Evolutionary conservation across 2,888 invertebrate genomes (phyloP), one percentile per base, ranked within the genome.

Genomic region (Tetragonula carbonaria): DNA sequence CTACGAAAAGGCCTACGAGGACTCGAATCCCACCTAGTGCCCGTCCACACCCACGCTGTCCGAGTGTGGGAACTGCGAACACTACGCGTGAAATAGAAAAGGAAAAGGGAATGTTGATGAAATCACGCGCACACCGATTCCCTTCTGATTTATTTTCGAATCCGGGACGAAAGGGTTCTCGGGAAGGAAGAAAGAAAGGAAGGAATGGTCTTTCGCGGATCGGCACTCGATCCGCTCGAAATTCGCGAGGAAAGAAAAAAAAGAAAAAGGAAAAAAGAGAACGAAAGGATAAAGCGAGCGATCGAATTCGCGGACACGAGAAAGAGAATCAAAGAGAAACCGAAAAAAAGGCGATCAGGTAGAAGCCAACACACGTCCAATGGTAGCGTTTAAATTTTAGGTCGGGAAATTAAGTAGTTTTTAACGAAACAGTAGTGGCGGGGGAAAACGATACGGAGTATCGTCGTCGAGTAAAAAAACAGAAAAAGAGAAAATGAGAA

Each of bases 1-100:
- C 90, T 97, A 97, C 93, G 96, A 96, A 86, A 95, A 95, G 74
- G 95, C 96, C 90, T 94, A 94, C 91, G 94, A 94, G 88, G 93
- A 94, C 85, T 93, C 94, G 53, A 94, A 94, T 88, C 93, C 94
- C 87, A 94, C 94, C 93, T 94, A 94, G 94, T 94, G 93, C 90
- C 93, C 93, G 92, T 94, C 94, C 91, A 93, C 94, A 85, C 93
- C 94, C 92, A 91, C 94, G 86, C 93, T 93, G n/a, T 94, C 94
- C 77, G 93, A 94, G 91, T 92, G 94, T 91, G 94, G 93, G 93
- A 93, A 94, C 74, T 93, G 91, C 92, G 93, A 94, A 87, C 93
- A 92, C 88, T 94, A 93, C 82, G 93, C 93, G 90, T 94, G 94
- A 78, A 79, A 38, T 28, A 38, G 8, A 38, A 38, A 38, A 4